A percentile compares a stretch with the other conserved stretches of the same genome.
Evolutionary conservation across 2,113 vertebrate species (phyloP).

Genomic region (Lates calcarifer): DNA sequence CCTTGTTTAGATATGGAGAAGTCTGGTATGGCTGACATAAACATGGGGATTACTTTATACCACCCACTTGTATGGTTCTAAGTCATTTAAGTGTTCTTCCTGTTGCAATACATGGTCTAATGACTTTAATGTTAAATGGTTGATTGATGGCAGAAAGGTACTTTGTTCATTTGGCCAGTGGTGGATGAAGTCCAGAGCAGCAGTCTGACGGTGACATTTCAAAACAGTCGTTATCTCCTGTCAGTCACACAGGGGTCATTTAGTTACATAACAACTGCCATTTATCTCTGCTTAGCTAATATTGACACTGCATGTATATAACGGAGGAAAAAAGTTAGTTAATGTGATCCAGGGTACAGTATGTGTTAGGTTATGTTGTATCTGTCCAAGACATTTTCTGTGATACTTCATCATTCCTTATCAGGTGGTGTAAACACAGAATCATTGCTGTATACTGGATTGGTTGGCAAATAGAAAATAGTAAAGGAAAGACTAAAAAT

Average conservation of each 20-base stretch:
- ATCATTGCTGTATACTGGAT: neutral
- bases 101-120: neutral
- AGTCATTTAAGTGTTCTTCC: neutral
- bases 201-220: neutral
- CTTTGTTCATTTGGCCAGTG: neutral
- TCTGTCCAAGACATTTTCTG: neutral
- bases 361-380: neutral
- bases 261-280: neutral
- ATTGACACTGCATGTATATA: neutral
- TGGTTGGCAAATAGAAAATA: too few species aligned
- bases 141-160: neutral
- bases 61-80: slow-evolving; percentile 20
- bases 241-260: neutral
- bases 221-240: slow-evolving; percentile 1
- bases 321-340: neutral
- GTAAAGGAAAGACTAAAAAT: too few species aligned
- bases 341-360: neutral
- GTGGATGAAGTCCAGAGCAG: slow-evolving; percentile 14
- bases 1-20: slow-evolving; percentile 14
- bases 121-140: neutral
- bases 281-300: neutral
- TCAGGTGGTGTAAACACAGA: neutral
- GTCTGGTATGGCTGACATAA: neutral
- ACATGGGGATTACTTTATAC: slow-evolving; percentile 9
- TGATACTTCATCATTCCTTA: neutral